Evolutionary conservation across 2,888 invertebrate species (phyloP).

Genomic region (Euzetes globulus): DNA sequence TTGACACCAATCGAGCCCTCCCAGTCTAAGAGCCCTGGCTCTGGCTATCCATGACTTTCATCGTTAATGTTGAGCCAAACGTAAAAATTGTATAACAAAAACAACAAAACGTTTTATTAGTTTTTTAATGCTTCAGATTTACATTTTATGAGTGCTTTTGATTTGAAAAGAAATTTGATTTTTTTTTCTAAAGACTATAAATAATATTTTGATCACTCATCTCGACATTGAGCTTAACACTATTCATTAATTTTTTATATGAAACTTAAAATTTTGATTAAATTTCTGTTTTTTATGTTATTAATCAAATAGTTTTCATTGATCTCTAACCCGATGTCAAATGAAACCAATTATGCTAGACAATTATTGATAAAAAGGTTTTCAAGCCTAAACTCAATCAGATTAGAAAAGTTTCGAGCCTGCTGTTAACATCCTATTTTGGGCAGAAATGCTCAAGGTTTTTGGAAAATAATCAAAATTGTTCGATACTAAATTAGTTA

Average conservation of each 20-base stretch:
- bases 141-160: background rate
- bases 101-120: background rate
- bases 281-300: background rate
- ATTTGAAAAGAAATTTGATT: too few relatives aligned
- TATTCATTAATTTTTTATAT: background rate
- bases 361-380: too few relatives aligned
- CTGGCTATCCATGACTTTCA: background rate
- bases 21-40: background rate
- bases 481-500: too few relatives aligned
- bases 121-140: background rate
- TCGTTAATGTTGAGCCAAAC: background rate
- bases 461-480: too few relatives aligned
- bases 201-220: background rate
- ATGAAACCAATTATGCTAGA: too few relatives aligned
- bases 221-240: background rate
- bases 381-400: too few relatives aligned
- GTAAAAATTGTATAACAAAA: background rate
- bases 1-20: slow-evolving; percentile 10
- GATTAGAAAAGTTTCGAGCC: too few relatives aligned
- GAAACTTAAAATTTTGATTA: background rate
- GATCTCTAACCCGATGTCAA: too few relatives aligned
- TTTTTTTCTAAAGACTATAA: too few relatives aligned
- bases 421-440: too few relatives aligned
- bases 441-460: too few relatives aligned
- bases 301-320: background rate